phyloP scores from a whole-genome alignment of 2,888 invertebrate species.

The Oxyteleia sp. region DNA sequence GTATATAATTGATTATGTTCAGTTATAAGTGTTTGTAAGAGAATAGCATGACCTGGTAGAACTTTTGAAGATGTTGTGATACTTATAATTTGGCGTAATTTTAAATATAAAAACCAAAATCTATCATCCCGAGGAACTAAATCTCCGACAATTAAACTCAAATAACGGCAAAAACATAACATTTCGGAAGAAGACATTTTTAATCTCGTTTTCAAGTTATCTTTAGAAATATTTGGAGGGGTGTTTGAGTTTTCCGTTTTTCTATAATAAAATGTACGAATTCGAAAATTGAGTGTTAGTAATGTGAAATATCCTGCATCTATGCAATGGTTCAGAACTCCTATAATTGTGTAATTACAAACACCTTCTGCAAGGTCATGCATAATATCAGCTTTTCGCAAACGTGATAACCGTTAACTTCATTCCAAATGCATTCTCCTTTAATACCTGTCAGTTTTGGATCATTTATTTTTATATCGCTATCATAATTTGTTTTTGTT shows the following conservation, averaged over 20 bases:
- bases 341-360: too few species aligned
- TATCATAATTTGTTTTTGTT: too few species aligned
- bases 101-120: constrained; percentile 43
- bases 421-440: too few species aligned
- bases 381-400: too few species aligned
- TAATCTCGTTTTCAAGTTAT: not conserved
- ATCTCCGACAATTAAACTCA: constrained; percentile 39
- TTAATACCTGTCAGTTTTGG: too few species aligned
- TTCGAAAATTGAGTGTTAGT: constrained; percentile 31
- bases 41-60: constrained; percentile 22
- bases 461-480: constrained; percentile 30
- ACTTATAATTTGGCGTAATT: constrained; percentile 39
- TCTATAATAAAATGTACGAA: too few species aligned
- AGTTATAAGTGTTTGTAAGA: constrained; percentile 21
- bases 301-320: constrained; percentile 41
- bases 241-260: constrained; percentile 1
- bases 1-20: constrained; percentile 37
- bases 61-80: constrained; percentile 27
- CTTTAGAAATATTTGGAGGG: constrained; percentile 3
- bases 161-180: constrained; percentile 36
- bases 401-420: too few species aligned
- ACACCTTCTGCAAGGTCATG: too few species aligned
- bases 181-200: constrained; percentile 42
- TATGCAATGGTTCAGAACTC: too few species aligned
- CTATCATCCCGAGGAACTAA: constrained; percentile 15